phyloP scores from a whole-genome alignment of 2,888 invertebrate species.

The Torymus texanus region DNA sequence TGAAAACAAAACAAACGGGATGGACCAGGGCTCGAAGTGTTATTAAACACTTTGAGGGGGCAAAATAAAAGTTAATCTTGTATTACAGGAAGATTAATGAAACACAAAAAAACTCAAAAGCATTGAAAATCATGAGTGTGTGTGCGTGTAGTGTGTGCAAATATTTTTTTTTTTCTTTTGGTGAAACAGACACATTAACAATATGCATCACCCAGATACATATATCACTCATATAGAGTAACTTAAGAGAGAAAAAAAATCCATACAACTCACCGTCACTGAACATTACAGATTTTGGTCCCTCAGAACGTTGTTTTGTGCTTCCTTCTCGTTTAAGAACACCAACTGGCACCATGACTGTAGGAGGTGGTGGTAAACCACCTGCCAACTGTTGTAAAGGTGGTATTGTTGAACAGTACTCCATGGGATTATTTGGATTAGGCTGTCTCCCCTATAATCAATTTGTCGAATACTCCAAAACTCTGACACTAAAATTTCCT shows the following conservation, averaged over 20 bases:
- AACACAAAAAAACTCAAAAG: constrained; percentile 54
- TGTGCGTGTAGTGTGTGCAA: constrained; percentile 30
- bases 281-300: constrained; percentile 88
- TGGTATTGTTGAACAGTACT: constrained; percentile 90
- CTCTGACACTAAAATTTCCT: constrained; percentile 55
- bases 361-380: constrained; percentile 78
- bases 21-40: constrained; percentile 54
- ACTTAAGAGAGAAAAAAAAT: background rate
- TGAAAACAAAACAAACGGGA: constrained; percentile 72
- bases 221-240: background rate
- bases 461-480: constrained; percentile 74
- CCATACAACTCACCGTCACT: constrained; percentile 81
- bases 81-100: constrained; percentile 51
- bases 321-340: constrained; percentile 85
- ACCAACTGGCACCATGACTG: constrained; percentile 91
- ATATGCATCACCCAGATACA: constrained; percentile 7
- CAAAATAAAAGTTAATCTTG: constrained; percentile 56
- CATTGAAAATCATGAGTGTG: constrained; percentile 47
- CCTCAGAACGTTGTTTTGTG: constrained; percentile 74
- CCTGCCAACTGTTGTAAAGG: constrained; percentile 84
- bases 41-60: constrained; percentile 51
- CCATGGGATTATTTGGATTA: constrained; percentile 91
- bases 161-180: background rate
- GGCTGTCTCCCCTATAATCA: constrained; percentile 78
- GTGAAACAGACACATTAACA: background rate